Base-by-base conservation (phyloP, 2,113 vertebrate genomes). In the Hyaena hyaena region DNA sequence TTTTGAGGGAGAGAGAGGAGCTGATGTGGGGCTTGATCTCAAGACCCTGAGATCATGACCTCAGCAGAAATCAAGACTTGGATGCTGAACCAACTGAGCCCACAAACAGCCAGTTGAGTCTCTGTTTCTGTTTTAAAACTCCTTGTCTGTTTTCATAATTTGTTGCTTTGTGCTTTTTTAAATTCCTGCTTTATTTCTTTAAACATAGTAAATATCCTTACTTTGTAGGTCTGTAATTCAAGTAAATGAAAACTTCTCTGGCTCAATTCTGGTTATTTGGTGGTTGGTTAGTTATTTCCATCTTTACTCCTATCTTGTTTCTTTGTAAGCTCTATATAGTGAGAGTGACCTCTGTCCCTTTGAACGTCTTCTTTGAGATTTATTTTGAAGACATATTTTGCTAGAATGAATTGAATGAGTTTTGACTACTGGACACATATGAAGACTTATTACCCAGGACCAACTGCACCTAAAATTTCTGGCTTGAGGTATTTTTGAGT, bases 171-270 rank as follows among this genome's bases (percentile, higher is more conserved):
- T 16, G 33, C 21, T 76, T 77, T 39, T 79, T 85, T 91, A 69
- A 79, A 53, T 81, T 86, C 16, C 19, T 45, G 6, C 76, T 35
- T 94, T 86, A 87, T 81, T 87, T 94, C 24, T 94, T 74, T 87
- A 82, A 80, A n/a, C 39, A 58, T 58, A 83, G 68, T 91, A 81
- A 26, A 6, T 86, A 43, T 80, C 65, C 31, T 65, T 68, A 73
- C 66, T 58, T 90, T 55, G 17, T 79, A 4, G 35, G 2, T 80
- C 11, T 86, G 0, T 94, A 80, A 81, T 90, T 94, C 28, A 31
- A 45, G 10, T 26, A 93, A 93, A 61, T 73, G 55, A 74, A 66
- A 10, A 4, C 10, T 50, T 82, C 14, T 7, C 5, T 58, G 48
- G 14, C 23, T 14, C 39, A 68, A 24, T 81, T 10, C 21, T 74